phyloP scores from a whole-genome alignment of 2,888 invertebrate genomes.

The Ormyrus rosae region DNA sequence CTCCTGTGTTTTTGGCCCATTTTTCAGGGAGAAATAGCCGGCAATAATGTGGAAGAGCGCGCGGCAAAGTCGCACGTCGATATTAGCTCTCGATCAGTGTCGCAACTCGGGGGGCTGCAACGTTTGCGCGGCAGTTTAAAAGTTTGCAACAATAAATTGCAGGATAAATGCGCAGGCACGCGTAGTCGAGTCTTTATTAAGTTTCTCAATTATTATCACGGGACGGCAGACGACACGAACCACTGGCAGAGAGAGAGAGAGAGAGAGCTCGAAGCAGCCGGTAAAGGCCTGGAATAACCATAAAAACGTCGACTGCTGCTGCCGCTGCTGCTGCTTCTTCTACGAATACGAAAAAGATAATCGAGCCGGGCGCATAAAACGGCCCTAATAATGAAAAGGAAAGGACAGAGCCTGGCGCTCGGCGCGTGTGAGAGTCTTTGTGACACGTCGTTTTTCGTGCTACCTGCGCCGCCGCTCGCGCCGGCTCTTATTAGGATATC shows the following conservation, averaged over 20 bases:
- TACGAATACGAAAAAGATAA: slow-evolving; percentile 46
- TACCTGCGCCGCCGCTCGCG: slow-evolving; percentile 45
- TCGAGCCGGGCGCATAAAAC: slow-evolving; percentile 31
- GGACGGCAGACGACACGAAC: slow-evolving; percentile 30
- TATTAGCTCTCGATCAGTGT: no score
- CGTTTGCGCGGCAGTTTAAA: slow-evolving; percentile 1
- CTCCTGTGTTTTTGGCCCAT: background rate
- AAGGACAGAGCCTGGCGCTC: background rate
- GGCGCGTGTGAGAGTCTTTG: slow-evolving; percentile 23
- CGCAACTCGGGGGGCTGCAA: no score
- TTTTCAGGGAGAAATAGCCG: slow-evolving; percentile 36
- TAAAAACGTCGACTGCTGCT: slow-evolving; percentile 38
- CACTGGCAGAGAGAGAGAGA: slow-evolving; percentile 45
- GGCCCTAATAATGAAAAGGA: slow-evolving; percentile 51
- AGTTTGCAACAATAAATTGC: slow-evolving; percentile 34
- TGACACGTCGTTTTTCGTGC: slow-evolving; percentile 45
- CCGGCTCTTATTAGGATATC: slow-evolving; percentile 61
- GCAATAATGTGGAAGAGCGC: no score
- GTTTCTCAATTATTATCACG: slow-evolving; percentile 47
- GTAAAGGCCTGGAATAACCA: slow-evolving; percentile 49
- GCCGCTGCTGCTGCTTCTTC: slow-evolving; percentile 20
- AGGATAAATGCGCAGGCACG: slow-evolving; percentile 32
- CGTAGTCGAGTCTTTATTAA: slow-evolving; percentile 44
- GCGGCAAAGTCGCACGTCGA: no score
- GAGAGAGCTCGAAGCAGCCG: slow-evolving; percentile 33